Conservation (phyloP, 2,113 vertebrate species). For the Amphilophus citrinellus region DNA sequence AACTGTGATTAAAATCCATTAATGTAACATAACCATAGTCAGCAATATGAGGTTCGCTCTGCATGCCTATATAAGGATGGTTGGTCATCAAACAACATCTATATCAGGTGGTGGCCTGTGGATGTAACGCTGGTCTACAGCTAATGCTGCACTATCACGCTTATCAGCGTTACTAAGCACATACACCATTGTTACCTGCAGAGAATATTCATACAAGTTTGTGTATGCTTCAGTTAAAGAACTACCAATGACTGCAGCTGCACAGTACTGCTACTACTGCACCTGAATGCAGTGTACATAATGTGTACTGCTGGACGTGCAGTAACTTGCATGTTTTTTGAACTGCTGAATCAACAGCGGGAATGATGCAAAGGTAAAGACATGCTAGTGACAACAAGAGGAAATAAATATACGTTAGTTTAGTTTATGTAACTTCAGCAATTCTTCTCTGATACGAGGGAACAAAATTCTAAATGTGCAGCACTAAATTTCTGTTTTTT, state of each 20-base stretch:
- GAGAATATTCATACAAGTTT: neutral
- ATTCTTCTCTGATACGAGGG: no score
- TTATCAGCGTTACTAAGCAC: neutral
- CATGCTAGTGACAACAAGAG: neutral
- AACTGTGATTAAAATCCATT: neutral
- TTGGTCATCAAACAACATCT: no score
- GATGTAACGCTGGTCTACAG: neutral
- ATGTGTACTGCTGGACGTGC: no score
- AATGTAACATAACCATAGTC: neutral
- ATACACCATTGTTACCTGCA: neutral
- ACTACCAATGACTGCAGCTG: neutral
- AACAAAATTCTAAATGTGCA: no score
- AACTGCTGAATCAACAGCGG: neutral
- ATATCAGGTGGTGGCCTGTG: no score
- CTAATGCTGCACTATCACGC: neutral
- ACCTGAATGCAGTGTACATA: neutral
- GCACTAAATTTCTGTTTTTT: no score
- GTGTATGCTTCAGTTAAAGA: neutral
- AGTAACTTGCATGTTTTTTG: neutral
- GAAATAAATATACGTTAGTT: neutral
- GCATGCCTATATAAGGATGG: neutral
- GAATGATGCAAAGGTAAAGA: neutral
- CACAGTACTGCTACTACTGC: neutral
- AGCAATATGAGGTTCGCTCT: neutral
- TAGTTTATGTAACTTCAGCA: neutral